phyloP scores from a whole-genome alignment of 2,113 vertebrate species.

The Hipposideros armiger region DNA sequence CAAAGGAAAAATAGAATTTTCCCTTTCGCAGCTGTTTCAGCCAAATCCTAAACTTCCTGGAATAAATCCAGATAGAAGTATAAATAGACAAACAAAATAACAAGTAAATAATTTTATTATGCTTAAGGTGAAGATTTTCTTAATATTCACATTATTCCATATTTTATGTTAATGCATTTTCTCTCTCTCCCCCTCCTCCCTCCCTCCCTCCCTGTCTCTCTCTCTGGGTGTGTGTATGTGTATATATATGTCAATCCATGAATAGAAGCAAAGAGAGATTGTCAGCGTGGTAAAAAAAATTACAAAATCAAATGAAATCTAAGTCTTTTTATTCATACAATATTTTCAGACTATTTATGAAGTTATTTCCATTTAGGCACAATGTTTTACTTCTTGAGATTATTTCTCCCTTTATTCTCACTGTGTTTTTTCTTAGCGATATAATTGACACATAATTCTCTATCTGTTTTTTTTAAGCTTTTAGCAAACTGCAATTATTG shows the following conservation, averaged over 20 bases:
- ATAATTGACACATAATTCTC: not conserved
- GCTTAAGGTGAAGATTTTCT: not conserved
- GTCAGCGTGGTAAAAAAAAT: not conserved
- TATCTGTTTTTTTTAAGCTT: not conserved
- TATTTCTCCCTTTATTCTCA: not conserved
- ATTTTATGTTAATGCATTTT: constrained; percentile 24
- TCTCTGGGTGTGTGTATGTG: not conserved
- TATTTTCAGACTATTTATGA: not conserved
- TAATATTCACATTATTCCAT: constrained; percentile 21
- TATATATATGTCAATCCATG: not conserved
- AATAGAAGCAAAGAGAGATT: not conserved
- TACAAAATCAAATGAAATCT: not conserved
- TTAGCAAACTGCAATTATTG: constrained; percentile 18
- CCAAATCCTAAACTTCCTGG: not conserved
- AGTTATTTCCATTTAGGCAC: constrained; percentile 19
- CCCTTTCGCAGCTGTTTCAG: not conserved
- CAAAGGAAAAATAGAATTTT: constrained; percentile 8
- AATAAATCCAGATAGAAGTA: not conserved
- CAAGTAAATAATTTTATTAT: constrained; percentile 38
- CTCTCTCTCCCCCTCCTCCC: not conserved
- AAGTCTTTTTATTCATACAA: constrained; percentile 34
- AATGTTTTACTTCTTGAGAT: constrained; percentile 46
- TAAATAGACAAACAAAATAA: constrained; percentile 43
- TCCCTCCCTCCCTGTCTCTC: no score
- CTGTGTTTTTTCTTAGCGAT: not conserved